Evolutionary conservation across 2,888 invertebrate genomes (phyloP).

Genomic region (Heliconius erato): DNA sequence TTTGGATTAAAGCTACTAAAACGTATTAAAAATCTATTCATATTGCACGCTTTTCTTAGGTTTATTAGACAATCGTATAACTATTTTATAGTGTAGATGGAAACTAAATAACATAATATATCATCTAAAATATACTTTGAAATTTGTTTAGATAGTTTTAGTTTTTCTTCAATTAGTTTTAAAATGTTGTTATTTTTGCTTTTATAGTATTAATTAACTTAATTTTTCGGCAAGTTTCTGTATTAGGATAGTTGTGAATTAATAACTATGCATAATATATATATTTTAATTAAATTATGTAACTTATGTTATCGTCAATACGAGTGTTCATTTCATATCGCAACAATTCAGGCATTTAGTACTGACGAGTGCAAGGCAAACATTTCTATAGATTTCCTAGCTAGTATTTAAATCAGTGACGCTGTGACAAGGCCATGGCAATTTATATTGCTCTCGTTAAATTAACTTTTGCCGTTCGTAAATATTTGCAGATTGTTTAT

Average conservation of each 20-base stretch:
- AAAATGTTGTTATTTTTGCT: too few species aligned
- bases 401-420: constrained; percentile 33
- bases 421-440: constrained; percentile 24
- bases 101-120: too few species aligned
- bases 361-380: constrained; percentile 10
- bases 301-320: not conserved
- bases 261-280: not conserved
- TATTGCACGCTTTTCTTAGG: not conserved
- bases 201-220: too few species aligned
- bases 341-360: constrained; percentile 8
- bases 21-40: not conserved
- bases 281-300: constrained; percentile 16
- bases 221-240: not conserved
- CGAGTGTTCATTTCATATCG: constrained; percentile 18
- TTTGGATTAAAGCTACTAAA: not conserved
- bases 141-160: too few species aligned
- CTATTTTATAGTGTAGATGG: not conserved
- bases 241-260: not conserved
- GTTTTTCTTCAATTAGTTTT: too few species aligned
- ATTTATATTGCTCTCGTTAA: constrained; percentile 32
- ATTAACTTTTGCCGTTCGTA: constrained; percentile 15
- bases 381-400: constrained; percentile 28
- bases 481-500: not conserved
- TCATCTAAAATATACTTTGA: too few species aligned
- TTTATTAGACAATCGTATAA: not conserved